Conservation (phyloP, 2,888 invertebrate genomes). For the Trichogramma dendrolimi region DNA sequence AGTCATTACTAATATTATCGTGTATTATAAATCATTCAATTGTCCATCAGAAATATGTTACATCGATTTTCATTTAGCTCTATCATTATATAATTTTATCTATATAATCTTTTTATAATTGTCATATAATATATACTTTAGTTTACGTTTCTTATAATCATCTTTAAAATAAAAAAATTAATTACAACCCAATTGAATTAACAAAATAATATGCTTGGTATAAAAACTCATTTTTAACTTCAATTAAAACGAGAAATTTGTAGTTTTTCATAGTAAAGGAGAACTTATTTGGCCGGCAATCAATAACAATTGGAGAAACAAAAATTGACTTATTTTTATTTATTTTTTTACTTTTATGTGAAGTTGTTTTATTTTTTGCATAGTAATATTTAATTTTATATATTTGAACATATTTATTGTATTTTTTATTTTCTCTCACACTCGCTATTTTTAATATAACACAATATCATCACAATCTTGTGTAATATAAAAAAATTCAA, state of each 20-base stretch:
- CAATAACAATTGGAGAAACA: too few species aligned
- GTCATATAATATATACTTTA: slow-evolving; percentile 33
- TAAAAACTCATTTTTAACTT: too few species aligned
- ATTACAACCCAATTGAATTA: too few species aligned
- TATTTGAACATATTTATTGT: slow-evolving; percentile 29
- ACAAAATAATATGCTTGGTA: too few species aligned
- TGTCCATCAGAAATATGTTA: slow-evolving; percentile 49
- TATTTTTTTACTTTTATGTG: too few species aligned
- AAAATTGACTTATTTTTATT: too few species aligned
- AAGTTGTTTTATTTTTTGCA: slow-evolving; percentile 35
- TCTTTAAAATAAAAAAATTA: too few species aligned
- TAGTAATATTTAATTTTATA: slow-evolving; percentile 49
- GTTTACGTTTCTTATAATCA: too few species aligned
- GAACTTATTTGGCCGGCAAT: too few species aligned
- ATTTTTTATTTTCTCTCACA: too few species aligned
- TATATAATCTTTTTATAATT: slow-evolving; percentile 45
- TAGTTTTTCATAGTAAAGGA: too few species aligned
- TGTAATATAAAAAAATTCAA: slow-evolving; percentile 33
- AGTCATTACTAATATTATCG: slow-evolving; percentile 19
- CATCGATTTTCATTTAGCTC: slow-evolving; percentile 42
- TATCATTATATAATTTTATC: slow-evolving; percentile 38
- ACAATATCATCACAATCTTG: slow-evolving; percentile 35
- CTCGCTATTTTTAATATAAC: slow-evolving; percentile 24
- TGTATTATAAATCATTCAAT: slow-evolving; percentile 36
- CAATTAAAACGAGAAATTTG: too few species aligned